These are phyloP conservation scores for Drosophila novamexicana DNA, from an alignment of 1,140 invertebrate genomes.

Conservation along the genomic window DNA sequence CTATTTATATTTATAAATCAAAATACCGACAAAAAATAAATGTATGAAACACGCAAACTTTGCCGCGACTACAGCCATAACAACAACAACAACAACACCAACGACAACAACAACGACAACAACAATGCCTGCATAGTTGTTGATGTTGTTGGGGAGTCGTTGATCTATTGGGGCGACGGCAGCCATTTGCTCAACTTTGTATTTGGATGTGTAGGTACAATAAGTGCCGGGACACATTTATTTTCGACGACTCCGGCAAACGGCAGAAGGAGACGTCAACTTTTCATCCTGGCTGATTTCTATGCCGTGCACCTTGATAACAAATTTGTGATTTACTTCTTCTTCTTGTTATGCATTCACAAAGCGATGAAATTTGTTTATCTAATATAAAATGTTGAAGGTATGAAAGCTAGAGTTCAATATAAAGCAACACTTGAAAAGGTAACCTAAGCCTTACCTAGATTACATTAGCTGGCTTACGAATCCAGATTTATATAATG, in stretches of 20 bases:
- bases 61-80: conserved; percentile 39
- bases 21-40: conserved; percentile 48
- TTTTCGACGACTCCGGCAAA: conserved; percentile 23
- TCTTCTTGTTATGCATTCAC: not conserved
- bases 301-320: conserved; percentile 13
- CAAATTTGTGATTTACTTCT: conserved; percentile 32
- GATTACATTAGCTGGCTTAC: too few relatives aligned
- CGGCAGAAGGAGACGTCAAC: conserved; percentile 13
- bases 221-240: conserved; percentile 61
- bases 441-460: too few relatives aligned
- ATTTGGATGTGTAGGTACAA: conserved; percentile 50
- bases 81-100: conserved; percentile 22
- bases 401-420: not conserved
- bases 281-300: conserved; percentile 22
- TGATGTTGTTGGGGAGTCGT: conserved; percentile 46
- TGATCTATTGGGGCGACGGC: conserved; percentile 68
- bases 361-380: conserved; percentile 6
- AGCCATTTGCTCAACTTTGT: conserved; percentile 41
- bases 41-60: conserved; percentile 70
- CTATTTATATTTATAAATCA: conserved; percentile 79
- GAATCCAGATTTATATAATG: too few relatives aligned
- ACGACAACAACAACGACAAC: conserved; percentile 17
- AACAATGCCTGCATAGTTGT: conserved; percentile 10
- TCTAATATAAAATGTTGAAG: not conserved
- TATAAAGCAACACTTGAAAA: too few relatives aligned